Conservation (phyloP, 2,797 vertebrate genomes). For the Parambassis ranga region DNA sequence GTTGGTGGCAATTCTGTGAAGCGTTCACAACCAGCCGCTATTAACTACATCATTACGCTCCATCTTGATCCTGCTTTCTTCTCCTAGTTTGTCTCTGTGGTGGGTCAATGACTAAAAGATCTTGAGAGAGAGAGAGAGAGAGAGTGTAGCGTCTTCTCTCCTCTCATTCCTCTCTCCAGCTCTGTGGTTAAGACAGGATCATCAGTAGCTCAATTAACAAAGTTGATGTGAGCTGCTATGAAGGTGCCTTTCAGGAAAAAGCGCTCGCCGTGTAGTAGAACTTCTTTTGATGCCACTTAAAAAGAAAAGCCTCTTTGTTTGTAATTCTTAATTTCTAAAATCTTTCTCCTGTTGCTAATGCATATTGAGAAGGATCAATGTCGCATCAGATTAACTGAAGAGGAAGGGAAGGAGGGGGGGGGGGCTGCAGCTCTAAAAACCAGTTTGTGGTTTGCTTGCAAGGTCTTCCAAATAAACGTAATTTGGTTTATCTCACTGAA, state of each 20-base stretch:
- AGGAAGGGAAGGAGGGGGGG: not conserved
- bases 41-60: slow-evolving; percentile 53
- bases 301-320: slow-evolving; percentile 46
- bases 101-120: slow-evolving; percentile 26
- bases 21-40: slow-evolving; percentile 46
- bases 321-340: slow-evolving; percentile 41
- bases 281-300: slow-evolving; percentile 28
- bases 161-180: not conserved
- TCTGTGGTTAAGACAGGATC: slow-evolving; percentile 28
- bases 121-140: not conserved
- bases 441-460: slow-evolving; percentile 24
- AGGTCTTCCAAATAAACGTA: slow-evolving; percentile 55
- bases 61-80: slow-evolving; percentile 1
- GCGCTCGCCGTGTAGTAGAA: not conserved
- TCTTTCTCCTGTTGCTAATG: slow-evolving; percentile 27
- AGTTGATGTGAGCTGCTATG: slow-evolving; percentile 18
- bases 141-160: not conserved
- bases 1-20: slow-evolving; percentile 51
- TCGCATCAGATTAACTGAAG: slow-evolving; percentile 53
- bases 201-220: slow-evolving; percentile 50
- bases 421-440: slow-evolving; percentile 12
- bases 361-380: slow-evolving; percentile 50
- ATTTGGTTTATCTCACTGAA: slow-evolving; percentile 57
- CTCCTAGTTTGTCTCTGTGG: slow-evolving; percentile 10
- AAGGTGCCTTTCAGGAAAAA: slow-evolving; percentile 53